These are phyloP conservation scores for Oxycera nigricornis DNA, from an alignment of 2,888 invertebrate species.

Conservation along the genomic window DNA sequence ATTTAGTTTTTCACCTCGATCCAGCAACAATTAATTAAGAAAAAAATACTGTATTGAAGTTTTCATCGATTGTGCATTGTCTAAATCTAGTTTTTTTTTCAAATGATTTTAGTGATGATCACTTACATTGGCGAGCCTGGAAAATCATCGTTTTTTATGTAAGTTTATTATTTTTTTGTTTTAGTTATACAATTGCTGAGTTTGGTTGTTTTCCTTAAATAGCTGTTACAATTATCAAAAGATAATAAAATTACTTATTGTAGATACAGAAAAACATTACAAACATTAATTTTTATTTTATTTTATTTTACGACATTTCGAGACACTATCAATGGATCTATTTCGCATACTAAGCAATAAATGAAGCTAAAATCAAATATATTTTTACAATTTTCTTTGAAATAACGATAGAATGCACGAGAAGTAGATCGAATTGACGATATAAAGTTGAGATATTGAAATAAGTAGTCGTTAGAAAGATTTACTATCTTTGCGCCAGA, in stretches of 20 bases:
- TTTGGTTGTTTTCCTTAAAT: constrained; percentile 23
- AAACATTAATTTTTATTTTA: not conserved
- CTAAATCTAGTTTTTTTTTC: not conserved
- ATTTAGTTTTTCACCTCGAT: not conserved
- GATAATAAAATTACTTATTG: constrained; percentile 32
- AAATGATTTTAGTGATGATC: too few species aligned
- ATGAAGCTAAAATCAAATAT: not conserved
- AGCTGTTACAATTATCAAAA: constrained; percentile 21
- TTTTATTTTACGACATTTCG: not conserved
- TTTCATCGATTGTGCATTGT: not conserved
- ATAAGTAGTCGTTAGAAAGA: not conserved
- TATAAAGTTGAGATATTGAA: too few species aligned
- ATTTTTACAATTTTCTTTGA: not conserved
- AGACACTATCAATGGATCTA: not conserved
- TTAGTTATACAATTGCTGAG: constrained; percentile 2
- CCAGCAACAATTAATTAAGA: constrained; percentile 5
- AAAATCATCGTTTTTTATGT: not conserved
- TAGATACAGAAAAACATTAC: constrained; percentile 29
- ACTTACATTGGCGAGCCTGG: too few species aligned
- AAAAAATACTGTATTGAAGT: not conserved
- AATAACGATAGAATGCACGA: not conserved
- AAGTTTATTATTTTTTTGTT: not conserved
- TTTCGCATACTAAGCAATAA: not conserved
- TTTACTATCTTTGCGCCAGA: too few species aligned
- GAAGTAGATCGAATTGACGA: not conserved